Conservation (phyloP, 2,888 invertebrate genomes). For the Aphodius granarius region DNA sequence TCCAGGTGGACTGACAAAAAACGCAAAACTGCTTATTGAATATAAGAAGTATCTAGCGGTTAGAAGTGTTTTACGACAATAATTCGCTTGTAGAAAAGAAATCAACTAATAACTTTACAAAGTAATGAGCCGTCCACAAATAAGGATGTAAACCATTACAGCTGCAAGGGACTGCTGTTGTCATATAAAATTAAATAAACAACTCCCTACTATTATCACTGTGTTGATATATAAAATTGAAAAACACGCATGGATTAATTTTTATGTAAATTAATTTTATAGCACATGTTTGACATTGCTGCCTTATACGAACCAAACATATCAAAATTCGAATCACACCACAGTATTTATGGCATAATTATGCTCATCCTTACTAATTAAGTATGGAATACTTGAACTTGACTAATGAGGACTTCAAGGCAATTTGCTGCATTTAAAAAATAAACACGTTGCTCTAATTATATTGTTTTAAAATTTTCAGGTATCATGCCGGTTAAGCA, state of each 20-base stretch:
- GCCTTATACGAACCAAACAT: background rate
- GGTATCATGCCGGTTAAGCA: slow-evolving; percentile 74
- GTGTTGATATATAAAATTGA: no score
- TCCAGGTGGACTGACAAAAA: no score
- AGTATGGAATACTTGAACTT: background rate
- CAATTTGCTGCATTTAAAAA: background rate
- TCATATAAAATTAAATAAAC: background rate
- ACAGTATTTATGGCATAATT: background rate
- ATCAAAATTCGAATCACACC: background rate
- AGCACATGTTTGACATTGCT: background rate
- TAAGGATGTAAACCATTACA: background rate
- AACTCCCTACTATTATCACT: no score
- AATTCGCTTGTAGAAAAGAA: background rate
- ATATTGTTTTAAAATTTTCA: background rate
- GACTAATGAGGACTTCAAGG: background rate
- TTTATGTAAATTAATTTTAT: background rate
- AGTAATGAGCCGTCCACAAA: background rate
- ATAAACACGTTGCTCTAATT: background rate
- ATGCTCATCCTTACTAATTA: background rate
- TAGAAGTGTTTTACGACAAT: background rate
- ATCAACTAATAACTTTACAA: background rate
- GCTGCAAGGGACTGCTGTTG: background rate
- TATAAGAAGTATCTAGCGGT: background rate
- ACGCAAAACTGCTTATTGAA: background rate
- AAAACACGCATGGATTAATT: background rate